Percentiles rank a stretch among this genome's conserved stretches.
Conservation (phyloP, 2,113 vertebrate genomes). For the Corythornis madagascariensis region DNA sequence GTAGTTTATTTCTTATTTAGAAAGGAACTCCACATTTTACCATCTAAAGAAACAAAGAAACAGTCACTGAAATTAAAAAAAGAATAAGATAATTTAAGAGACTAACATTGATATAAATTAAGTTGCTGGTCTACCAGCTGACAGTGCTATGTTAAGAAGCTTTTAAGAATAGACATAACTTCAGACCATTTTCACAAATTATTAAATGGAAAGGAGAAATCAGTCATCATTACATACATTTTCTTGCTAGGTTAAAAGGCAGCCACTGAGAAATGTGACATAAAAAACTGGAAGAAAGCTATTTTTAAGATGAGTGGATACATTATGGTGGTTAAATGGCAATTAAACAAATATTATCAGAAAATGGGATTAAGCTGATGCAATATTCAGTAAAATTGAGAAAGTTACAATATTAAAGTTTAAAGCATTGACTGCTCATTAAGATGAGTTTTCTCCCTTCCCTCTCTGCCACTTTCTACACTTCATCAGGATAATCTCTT, state of each 20-base stretch:
- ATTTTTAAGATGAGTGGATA: constrained; percentile 42
- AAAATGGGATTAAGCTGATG: constrained; percentile 49
- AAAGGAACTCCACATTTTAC: neutral
- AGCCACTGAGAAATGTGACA: constrained; percentile 17
- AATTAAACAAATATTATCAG: constrained; percentile 47
- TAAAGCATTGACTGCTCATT: neutral
- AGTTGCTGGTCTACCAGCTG: neutral
- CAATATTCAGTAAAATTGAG: constrained; percentile 43
- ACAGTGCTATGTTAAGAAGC: neutral
- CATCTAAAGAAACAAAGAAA: constrained; percentile 22
- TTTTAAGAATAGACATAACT: constrained; percentile 21
- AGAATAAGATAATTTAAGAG: neutral
- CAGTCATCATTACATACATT: neutral
- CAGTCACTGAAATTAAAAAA: constrained; percentile 8
- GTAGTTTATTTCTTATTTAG: constrained; percentile 10
- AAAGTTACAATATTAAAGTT: constrained; percentile 35
- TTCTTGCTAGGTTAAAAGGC: constrained; percentile 25
- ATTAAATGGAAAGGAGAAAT: constrained; percentile 9
- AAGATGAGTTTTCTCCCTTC: neutral
- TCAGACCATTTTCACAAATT: neutral
- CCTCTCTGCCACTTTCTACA: neutral
- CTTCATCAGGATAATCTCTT: neutral
- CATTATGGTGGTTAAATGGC: constrained; percentile 22
- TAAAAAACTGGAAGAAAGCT: constrained; percentile 22
- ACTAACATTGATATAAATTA: neutral